Evolutionary conservation across 1,140 invertebrate genomes (phyloP).

Genomic region (Chymomyza costata): DNA sequence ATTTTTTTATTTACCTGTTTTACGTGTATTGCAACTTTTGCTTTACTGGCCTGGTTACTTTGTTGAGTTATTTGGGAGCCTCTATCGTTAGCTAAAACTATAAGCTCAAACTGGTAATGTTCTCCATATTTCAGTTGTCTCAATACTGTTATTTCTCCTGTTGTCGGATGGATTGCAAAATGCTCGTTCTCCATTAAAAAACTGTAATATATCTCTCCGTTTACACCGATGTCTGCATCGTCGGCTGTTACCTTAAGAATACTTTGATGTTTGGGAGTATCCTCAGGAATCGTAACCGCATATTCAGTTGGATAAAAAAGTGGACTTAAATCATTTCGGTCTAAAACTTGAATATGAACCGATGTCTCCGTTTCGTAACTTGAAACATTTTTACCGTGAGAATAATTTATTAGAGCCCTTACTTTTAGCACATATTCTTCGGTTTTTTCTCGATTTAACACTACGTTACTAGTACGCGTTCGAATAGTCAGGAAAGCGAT

Average conservation of each 20-base stretch:
- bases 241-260: conserved; percentile 88
- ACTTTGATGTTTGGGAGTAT: conserved; percentile 88
- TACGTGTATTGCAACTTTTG: conserved; percentile 86
- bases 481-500: conserved; percentile 94
- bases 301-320: conserved; percentile 93
- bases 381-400: conserved; percentile 78
- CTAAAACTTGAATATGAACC: conserved; percentile 87
- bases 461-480: conserved; percentile 88
- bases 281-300: conserved; percentile 90
- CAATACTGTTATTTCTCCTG: conserved; percentile 90
- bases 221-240: conserved; percentile 94
- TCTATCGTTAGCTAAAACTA: conserved; percentile 88
- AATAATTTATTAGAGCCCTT: conserved; percentile 78
- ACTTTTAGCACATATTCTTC: conserved; percentile 89
- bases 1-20: conserved; percentile 74
- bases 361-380: conserved; percentile 83
- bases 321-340: conserved; percentile 94
- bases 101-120: conserved; percentile 82
- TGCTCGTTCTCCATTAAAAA: conserved; percentile 87
- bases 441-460: conserved; percentile 92
- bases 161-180: conserved; percentile 94
- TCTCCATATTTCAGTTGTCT: conserved; percentile 85
- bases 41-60: conserved; percentile 80
- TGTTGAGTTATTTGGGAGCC: conserved; percentile 81
- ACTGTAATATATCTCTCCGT: conserved; percentile 97